Percentiles rank a stretch among this genome's conserved stretches.
These are phyloP conservation scores for Micromesistius poutassou DNA, from an alignment of 2,797 vertebrate species.

Conservation along the genomic window DNA sequence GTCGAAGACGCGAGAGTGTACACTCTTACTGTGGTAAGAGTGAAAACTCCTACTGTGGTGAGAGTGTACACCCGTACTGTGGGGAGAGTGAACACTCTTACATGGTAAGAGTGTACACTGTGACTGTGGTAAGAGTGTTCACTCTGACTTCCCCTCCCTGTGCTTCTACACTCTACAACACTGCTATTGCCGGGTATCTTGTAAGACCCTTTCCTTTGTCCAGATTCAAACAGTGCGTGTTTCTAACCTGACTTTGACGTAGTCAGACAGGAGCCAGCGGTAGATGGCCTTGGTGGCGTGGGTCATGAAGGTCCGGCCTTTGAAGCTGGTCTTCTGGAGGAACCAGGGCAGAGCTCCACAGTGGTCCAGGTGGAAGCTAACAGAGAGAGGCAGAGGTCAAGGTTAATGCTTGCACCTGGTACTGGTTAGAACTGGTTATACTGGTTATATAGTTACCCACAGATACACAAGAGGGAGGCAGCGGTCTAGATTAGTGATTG, in stretches of 20 bases:
- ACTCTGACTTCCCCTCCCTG: too few species aligned
- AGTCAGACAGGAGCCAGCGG: slow-evolving; percentile 94
- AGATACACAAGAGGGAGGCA: background rate
- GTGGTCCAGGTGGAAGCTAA: slow-evolving; percentile 95
- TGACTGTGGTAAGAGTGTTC: too few species aligned
- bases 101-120: too few species aligned
- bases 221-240: background rate
- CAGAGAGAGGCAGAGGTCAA: background rate
- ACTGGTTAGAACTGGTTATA: background rate
- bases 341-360: slow-evolving; percentile 97
- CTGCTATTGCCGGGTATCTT: background rate
- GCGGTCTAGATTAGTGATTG: background rate
- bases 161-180: background rate
- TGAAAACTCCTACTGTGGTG: too few species aligned
- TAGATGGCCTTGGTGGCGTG: slow-evolving; percentile 98
- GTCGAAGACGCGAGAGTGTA: too few species aligned
- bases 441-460: background rate
- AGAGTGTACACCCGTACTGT: too few species aligned
- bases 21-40: too few species aligned
- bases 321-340: slow-evolving; percentile 96
- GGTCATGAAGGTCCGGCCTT: slow-evolving; percentile 96
- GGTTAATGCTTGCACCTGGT: background rate
- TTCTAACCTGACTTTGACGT: slow-evolving; percentile 93
- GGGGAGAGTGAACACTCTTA: too few species aligned
- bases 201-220: background rate